Evolutionary conservation across 2,797 vertebrate genomes (phyloP), one percentile per base, ranked within the genome.

Genomic region (Labroides dimidiatus): DNA sequence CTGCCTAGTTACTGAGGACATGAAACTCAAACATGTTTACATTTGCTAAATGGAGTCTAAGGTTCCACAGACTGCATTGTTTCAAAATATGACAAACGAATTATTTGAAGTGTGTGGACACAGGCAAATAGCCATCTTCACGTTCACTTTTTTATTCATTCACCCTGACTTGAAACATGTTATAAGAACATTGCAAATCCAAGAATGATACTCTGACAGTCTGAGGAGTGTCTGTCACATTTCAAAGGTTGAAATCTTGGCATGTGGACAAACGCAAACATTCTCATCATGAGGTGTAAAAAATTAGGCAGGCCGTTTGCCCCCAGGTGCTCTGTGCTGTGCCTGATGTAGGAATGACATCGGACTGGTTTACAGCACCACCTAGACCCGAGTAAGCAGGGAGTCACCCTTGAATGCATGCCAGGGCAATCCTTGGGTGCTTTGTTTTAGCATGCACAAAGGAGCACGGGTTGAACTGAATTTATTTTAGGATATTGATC

Each of bases 301-400:
- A 67, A 60, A 67, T 58, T n/a, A 80, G 73, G 64, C 67, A 76
- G 85, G 87, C 92, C 80, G 93, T 95, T 95, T 89, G 81, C 86
- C 93, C 89, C 17, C n/a, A 50, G 93, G 93, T 91, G 14, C 60
- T 84, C 52, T 50, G 87, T 60, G 87, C 84, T 92, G 78, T 90
- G 88, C 92, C 87, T 90, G 79, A 65, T 83, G 83, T 84, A 93
- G 90, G 94, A 95, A 95, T 95, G 93, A 94, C 87, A 93, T 68
- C 89, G 0, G 85, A 94, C 94, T 85, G 93, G 94, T 94, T 94
- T 91, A 64, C 50, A 87, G 82, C 69, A 71, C 64, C 84, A 86
- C 48, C 68, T 24, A 44, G 64, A 72, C 83, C 67, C 76, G 71
- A 73, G 59, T 52, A 61, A 11, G 42, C 64, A 81, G 88, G 84